Evolutionary conservation across 37 sponge, comb jelly and placozoan genomes (phyloP), one percentile per base, ranked within the genome.

Genomic region (Axinella damicornis): DNA sequence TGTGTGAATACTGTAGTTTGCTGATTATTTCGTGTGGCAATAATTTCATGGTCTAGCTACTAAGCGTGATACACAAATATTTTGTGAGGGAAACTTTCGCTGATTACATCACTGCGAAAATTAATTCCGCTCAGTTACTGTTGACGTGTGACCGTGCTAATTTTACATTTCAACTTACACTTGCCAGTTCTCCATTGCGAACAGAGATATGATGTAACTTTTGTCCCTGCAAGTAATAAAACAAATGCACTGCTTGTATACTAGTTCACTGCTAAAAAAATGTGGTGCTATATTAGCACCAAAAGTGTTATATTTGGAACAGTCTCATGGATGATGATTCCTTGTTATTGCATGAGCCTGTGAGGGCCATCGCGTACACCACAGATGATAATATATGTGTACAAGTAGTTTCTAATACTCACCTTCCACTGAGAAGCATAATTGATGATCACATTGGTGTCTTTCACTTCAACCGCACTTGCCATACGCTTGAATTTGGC

Each of bases 401-500:
- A 69, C 27, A 54, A 6, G n/a, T 2, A 53, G 14, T 31, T 32
- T 74, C 1, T 18, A 46, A 41, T 11, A 13, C 39, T 46, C 28
- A 90, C 90, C 80, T 71, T 72, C 5, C 28, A 64, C 25, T 25
- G 76, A 24, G 58, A 12, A 20, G 60, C 32, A 30, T 73, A 78
- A 32, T 65, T 73, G 64, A 84, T 67, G 34, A 84, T 57, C 24
- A 90, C 76, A 59, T 39, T 68, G 12, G 58, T 24, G 36, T 80
- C 58, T 25, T 73, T 71, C 19, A 69, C 17, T 15, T 84, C 53
- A 41, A 80, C 80, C 21, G 75, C 71, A 0, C 65, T 37, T 0
- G 57, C 53, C 32, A 92, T 57, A 32, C 58, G 52, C 30, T 74
- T 25, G 58, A 88, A 85, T 22, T 58, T 25, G 30, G 81, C 70